These are phyloP conservation scores for Parnassius orleans DNA, from an alignment of 2,888 invertebrate genomes.

Conservation along the genomic window DNA sequence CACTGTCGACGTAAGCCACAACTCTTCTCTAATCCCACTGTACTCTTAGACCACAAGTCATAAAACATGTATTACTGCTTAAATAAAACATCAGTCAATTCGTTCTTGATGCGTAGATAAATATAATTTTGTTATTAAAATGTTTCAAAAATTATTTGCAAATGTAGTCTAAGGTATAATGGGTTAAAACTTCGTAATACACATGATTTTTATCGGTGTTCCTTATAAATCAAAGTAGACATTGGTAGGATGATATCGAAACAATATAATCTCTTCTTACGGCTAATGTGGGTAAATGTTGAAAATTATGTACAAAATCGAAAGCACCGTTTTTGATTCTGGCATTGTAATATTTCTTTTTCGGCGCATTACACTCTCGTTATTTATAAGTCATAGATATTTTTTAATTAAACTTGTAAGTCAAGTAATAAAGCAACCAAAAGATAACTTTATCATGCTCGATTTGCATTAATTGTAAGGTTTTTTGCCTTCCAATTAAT, in stretches of 20 bases:
- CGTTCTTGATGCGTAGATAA: conserved; percentile 30
- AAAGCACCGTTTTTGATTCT: conserved; percentile 75
- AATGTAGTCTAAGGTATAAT: conserved; percentile 15
- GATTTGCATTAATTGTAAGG: too few relatives aligned
- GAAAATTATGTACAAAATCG: conserved; percentile 63
- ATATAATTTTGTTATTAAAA: conserved; percentile 17
- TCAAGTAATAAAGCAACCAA: too few relatives aligned
- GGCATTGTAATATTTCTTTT: conserved; percentile 53
- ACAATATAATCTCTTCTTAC: conserved; percentile 48
- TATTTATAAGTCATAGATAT: not conserved
- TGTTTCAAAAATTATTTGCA: conserved; percentile 21
- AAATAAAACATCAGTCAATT: conserved; percentile 51
- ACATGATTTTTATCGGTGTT: not conserved
- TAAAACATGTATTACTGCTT: conserved; percentile 41
- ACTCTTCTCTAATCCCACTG: conserved; percentile 25
- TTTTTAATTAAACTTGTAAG: too few relatives aligned
- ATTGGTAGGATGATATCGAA: conserved; percentile 16
- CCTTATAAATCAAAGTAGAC: not conserved
- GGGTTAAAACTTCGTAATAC: conserved; percentile 2
- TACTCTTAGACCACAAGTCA: conserved; percentile 42
- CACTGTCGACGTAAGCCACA: conserved; percentile 56
- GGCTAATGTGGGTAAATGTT: conserved; percentile 50
- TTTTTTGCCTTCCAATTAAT: too few relatives aligned
- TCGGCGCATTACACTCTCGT: conserved; percentile 42
- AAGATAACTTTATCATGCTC: too few relatives aligned